These are phyloP conservation scores for Distichodus sexfasciatus DNA, from an alignment of 2,797 vertebrate genomes.

Conservation along the genomic window DNA sequence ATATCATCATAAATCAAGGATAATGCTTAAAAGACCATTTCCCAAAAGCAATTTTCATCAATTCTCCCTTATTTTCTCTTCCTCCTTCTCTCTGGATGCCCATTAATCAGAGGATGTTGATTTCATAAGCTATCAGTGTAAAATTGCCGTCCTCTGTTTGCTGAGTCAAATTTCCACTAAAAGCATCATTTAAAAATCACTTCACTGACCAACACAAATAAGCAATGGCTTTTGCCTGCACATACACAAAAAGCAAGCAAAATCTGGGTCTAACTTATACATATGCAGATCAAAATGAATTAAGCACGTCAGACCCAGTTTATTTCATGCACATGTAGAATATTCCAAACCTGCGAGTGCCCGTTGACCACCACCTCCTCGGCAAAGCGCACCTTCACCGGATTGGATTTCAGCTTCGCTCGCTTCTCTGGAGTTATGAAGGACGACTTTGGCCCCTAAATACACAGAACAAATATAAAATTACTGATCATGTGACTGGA, in stretches of 20 bases:
- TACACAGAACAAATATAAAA: neutral
- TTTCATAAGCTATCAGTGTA: slow-evolving; percentile 16
- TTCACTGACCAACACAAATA: neutral
- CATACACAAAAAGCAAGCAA: slow-evolving; percentile 10
- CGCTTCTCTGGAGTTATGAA: slow-evolving; percentile 96
- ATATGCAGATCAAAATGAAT: neutral
- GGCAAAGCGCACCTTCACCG: slow-evolving; percentile 92
- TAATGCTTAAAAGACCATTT: no score
- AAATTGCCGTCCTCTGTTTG: neutral
- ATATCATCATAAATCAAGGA: no score
- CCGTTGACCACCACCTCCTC: slow-evolving; percentile 94
- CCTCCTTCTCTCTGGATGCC: neutral
- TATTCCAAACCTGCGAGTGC: slow-evolving; percentile 81
- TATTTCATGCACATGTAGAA: neutral
- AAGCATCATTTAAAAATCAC: neutral
- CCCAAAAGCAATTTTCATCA: neutral
- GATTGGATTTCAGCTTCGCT: slow-evolving; percentile 90
- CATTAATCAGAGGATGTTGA: slow-evolving; percentile 17
- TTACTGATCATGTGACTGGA: neutral
- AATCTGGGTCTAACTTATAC: neutral
- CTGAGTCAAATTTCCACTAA: slow-evolving; percentile 19
- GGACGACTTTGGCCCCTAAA: slow-evolving; percentile 92
- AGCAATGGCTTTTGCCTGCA: neutral
- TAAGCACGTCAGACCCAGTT: neutral
- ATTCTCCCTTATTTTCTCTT: slow-evolving; percentile 6